Evolutionary conservation across 1,140 invertebrate genomes (phyloP), one percentile per base, ranked within the genome.

Genomic region (Sinonovacula constricta): DNA sequence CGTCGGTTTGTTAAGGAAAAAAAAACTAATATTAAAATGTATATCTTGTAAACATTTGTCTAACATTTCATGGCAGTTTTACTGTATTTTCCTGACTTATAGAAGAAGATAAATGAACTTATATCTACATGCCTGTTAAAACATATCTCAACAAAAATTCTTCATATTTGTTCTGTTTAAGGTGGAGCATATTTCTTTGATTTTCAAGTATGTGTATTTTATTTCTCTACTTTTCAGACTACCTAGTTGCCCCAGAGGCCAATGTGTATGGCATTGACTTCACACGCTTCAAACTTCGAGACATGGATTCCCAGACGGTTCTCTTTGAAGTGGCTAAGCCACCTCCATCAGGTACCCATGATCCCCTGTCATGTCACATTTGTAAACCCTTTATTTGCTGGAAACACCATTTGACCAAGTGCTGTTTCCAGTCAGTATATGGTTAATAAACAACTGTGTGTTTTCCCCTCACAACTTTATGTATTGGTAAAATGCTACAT

Each of bases 231-330:
- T 81, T 92, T 92, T 65, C 86, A 96, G 95, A 93, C 85, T 99
- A 99, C 90, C 92, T 99, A 39, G 99, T 97, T 89, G 94, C 95
- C 75, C 95, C 97, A 24, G 97, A 98, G 86, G 97, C 96, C 28
- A 99, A 99, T 92, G 93, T 98, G 67, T 99, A 97, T 92, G 96
- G 98, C 84, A 99, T 99, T 88, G 98, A 99, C 91, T 99, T 99
- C 91, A 98, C 97, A 33, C 93, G 96, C 81, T 99, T 99, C 91
- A 98, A 98, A 93, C 97, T 99, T 79, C 92, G 98, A 70, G 98
- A 99, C 91, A 93, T 99, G 88, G 97, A 99, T 86, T 96, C 95
- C 78, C 96, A 96, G 26, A 95, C 95, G 7, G 94, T 98, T 51
- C 92, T 99, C 28, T 99, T 99, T 93, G 98, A 99, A 93, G 98